Conservation (phyloP, 1,140 invertebrate species). For the Trichomalopsis sarcophagae region DNA sequence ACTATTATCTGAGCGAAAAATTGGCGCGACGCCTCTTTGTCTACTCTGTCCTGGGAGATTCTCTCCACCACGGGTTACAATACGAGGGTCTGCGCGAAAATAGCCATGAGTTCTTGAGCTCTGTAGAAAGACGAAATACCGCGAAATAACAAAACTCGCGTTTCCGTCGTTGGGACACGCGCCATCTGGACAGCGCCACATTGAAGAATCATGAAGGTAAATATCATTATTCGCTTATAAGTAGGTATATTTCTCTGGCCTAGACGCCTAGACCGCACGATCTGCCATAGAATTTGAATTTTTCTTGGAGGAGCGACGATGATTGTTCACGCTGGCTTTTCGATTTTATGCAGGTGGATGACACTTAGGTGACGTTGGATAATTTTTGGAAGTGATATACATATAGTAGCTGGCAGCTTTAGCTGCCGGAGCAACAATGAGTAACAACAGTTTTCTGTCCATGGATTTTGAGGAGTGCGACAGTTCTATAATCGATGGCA, state of each 20-base stretch:
- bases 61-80: neutral
- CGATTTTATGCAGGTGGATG: neutral
- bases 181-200: constrained; percentile 51
- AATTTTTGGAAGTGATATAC: neutral
- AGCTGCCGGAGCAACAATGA: neutral
- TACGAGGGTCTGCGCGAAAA: constrained; percentile 7
- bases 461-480: constrained; percentile 6
- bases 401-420: neutral
- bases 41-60: neutral
- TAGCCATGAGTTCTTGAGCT: constrained; percentile 46
- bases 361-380: constrained; percentile 19
- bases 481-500: neutral
- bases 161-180: constrained; percentile 44
- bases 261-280: neutral
- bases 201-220: constrained; percentile 48
- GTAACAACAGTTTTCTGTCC: neutral
- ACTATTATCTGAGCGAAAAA: neutral
- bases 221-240: constrained; percentile 31
- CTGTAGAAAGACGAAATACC: constrained; percentile 53
- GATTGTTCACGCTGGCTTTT: neutral
- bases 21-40: neutral
- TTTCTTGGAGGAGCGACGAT: neutral
- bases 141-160: constrained; percentile 46
- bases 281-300: constrained; percentile 23
- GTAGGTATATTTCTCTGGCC: neutral